Conservation (phyloP, 2,797 vertebrate species). For the Enteromius thamalakanensis region DNA sequence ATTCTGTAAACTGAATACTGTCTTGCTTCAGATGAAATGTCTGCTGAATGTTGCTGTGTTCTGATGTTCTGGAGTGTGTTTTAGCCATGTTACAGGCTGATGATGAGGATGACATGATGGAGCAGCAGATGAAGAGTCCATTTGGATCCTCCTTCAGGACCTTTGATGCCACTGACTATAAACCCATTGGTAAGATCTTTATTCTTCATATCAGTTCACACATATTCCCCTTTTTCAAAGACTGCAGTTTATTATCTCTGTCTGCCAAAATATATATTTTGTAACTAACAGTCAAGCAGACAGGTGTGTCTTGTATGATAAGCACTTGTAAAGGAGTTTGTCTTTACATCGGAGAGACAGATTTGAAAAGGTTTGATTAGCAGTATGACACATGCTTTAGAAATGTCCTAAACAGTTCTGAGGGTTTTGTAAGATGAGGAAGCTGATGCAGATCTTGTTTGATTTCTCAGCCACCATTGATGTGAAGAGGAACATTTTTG, state of each 20-base stretch:
- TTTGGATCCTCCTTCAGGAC: conserved; percentile 98
- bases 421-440: not conserved
- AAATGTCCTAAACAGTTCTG: not conserved
- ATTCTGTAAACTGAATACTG: not conserved
- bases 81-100: conserved; percentile 97
- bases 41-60: not conserved
- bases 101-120: conserved; percentile 96
- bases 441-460: not conserved
- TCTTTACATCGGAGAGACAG: not conserved
- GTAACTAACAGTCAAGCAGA: not conserved
- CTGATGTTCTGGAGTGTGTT: conserved; percentile 45
- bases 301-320: not conserved
- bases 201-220: not conserved
- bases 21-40: not conserved
- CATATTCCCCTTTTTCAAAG: not conserved
- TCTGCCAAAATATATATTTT: too few species aligned
- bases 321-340: not conserved
- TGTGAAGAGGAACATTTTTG: conserved; percentile 98
- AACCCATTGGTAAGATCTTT: conserved; percentile 87
- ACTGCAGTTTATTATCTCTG: not conserved
- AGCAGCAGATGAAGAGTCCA: conserved; percentile 98
- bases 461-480: conserved; percentile 90
- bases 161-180: conserved; percentile 98
- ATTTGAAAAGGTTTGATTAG: not conserved
- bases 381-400: not conserved